A percentile compares a stretch with the other conserved stretches of the same genome.
Evolutionary conservation across 2,113 vertebrate species (phyloP).

Genomic region (Brachyistius frenatus): DNA sequence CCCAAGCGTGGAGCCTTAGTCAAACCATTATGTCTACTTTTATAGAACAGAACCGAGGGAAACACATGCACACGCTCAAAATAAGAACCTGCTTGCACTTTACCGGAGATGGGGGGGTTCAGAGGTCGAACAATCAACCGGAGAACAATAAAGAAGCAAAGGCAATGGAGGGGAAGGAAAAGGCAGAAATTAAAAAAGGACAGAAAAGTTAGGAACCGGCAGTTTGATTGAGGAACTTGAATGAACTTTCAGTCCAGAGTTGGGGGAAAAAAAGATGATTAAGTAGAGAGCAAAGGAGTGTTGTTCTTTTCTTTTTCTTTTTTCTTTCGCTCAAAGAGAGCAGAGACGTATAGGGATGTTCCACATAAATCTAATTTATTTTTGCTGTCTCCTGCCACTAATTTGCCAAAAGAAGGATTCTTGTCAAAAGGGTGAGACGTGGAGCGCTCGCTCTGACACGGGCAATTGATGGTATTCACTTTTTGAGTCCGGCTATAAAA

Average conservation of each 20-base stretch:
- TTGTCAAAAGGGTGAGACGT: constrained; percentile 61
- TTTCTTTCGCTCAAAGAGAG: constrained; percentile 4
- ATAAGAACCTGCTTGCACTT: constrained; percentile 1
- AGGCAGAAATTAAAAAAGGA: not conserved
- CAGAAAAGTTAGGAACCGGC: not conserved
- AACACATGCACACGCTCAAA: constrained; percentile 8
- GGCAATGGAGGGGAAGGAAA: constrained; percentile 2
- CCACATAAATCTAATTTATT: constrained; percentile 63
- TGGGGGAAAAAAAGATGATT: constrained; percentile 5
- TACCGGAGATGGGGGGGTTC: constrained; percentile 20
- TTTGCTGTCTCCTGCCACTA: constrained; percentile 59
- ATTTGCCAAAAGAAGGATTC: constrained; percentile 60
- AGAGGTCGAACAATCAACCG: constrained; percentile 36
- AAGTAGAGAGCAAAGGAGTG: constrained; percentile 19
- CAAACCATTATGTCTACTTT: constrained; percentile 50
- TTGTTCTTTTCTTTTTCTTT: constrained; percentile 3
- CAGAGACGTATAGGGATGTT: constrained; percentile 30
- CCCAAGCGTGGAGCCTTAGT: constrained; percentile 18
- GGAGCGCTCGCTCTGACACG: constrained; percentile 42
- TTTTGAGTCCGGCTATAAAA: constrained; percentile 62
- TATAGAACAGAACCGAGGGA: not conserved
- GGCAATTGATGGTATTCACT: constrained; percentile 53
- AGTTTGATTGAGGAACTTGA: constrained; percentile 23
- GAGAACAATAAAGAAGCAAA: constrained; percentile 38
- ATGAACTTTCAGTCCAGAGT: constrained; percentile 22